A percentile compares a stretch with the other conserved stretches of the same genome.
phyloP scores from a whole-genome alignment of 2,888 invertebrate species.

The Melieria omissa region DNA sequence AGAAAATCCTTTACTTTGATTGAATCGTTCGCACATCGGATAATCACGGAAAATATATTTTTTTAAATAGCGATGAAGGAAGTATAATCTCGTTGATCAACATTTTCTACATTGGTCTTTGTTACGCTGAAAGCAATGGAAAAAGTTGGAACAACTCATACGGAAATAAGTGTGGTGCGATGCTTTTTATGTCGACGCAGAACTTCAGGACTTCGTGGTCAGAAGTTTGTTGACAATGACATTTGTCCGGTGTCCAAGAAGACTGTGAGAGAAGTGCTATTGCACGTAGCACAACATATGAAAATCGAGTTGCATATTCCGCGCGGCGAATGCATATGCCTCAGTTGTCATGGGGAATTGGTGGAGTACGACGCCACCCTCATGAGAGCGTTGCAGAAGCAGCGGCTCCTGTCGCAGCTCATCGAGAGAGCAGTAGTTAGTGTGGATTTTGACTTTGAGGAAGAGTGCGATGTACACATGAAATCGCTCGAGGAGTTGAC shows the following conservation, averaged over 20 bases:
- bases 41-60: too few relatives aligned
- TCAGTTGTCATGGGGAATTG: conserved; percentile 41
- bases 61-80: too few relatives aligned
- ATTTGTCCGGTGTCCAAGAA: conserved; percentile 45
- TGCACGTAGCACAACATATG: conserved; percentile 40
- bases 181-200: conserved; percentile 47
- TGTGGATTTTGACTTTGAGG: conserved; percentile 47
- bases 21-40: too few relatives aligned
- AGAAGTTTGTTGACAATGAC: conserved; percentile 36
- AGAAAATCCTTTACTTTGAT: too few relatives aligned
- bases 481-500: conserved; percentile 45
- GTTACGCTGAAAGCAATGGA: too few relatives aligned
- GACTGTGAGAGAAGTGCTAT: conserved; percentile 42
- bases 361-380: conserved; percentile 43
- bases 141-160: conserved; percentile 17
- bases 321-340: conserved; percentile 41
- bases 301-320: conserved; percentile 43
- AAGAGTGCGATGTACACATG: conserved; percentile 45
- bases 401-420: conserved; percentile 44
- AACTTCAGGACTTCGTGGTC: conserved; percentile 20
- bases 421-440: conserved; percentile 45
- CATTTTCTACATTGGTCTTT: too few relatives aligned
- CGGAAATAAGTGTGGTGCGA: conserved; percentile 30
- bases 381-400: conserved; percentile 41
- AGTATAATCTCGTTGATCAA: too few relatives aligned